These are phyloP conservation scores for Coracias cyanogaster DNA, from an alignment of 2,797 vertebrate species.

Conservation along the genomic window DNA sequence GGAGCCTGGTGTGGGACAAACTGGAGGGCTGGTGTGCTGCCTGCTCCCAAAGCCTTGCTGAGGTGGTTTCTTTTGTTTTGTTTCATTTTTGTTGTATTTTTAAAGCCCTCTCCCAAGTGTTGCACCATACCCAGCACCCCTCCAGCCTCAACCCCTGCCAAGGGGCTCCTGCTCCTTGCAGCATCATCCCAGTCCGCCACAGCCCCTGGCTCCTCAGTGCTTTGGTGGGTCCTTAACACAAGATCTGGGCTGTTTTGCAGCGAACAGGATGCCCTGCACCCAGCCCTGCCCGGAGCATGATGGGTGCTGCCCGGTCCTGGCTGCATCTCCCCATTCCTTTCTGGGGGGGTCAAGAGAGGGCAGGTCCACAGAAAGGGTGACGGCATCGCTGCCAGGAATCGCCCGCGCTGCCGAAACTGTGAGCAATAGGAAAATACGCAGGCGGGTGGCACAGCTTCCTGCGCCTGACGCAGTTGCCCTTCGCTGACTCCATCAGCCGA, in stretches of 20 bases:
- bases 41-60: neutral
- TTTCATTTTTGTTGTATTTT: neutral
- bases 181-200: neutral
- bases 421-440: neutral
- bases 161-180: neutral
- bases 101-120: neutral
- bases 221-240: rapidly evolving
- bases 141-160: neutral
- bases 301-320: neutral
- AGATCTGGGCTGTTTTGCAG: neutral
- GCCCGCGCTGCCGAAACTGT: neutral
- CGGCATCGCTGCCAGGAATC: neutral
- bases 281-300: neutral
- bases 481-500: neutral
- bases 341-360: neutral
- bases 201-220: neutral
- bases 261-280: neutral
- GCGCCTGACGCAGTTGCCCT: neutral
- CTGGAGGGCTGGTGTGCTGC: neutral
- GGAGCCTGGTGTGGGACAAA: slow-evolving; percentile 18
- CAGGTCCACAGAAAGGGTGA: neutral
- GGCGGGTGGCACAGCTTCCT: slow-evolving; percentile 8
- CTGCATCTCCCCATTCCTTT: rapidly evolving
- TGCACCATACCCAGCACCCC: neutral
- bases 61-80: neutral